Conservation (phyloP, 2,888 invertebrate species). For the Brassicogethes aeneus region DNA sequence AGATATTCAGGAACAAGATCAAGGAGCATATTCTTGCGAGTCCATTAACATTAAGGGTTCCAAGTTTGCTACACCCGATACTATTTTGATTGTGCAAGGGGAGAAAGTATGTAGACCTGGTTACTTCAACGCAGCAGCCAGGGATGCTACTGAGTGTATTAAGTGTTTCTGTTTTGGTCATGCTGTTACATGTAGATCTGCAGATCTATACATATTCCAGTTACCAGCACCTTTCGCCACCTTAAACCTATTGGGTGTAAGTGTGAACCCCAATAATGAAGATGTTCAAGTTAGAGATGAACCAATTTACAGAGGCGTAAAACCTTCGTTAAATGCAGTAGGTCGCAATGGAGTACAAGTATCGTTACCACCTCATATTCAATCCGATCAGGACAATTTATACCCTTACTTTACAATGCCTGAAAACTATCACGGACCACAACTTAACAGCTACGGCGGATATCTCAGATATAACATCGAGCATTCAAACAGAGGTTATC, state of each 20-base stretch:
- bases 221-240: conserved; percentile 52
- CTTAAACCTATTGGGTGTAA: conserved; percentile 48
- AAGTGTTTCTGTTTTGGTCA: conserved; percentile 96
- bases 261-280: conserved; percentile 39
- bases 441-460: conserved; percentile 86
- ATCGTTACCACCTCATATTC: conserved; percentile 29
- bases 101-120: conserved; percentile 56
- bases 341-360: conserved; percentile 45
- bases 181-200: conserved; percentile 74
- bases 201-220: conserved; percentile 73
- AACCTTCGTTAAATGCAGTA: conserved; percentile 32
- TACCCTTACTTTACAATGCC: conserved; percentile 68
- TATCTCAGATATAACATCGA: conserved; percentile 65
- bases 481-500: conserved; percentile 52
- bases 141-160: conserved; percentile 72
- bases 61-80: conserved; percentile 80
- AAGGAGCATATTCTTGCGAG: conserved; percentile 97
- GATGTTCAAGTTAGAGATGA: conserved; percentile 37
- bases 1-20: conserved; percentile 60
- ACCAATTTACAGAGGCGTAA: conserved; percentile 32
- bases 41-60: conserved; percentile 83
- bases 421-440: conserved; percentile 66
- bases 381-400: conserved; percentile 29
- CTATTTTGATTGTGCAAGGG: conserved; percentile 56
- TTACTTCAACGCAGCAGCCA: conserved; percentile 75